Percentiles rank a stretch among this genome's conserved stretches.
These are phyloP conservation scores for Bombyx mandarina DNA, from an alignment of 1,140 invertebrate species.

Conservation along the genomic window DNA sequence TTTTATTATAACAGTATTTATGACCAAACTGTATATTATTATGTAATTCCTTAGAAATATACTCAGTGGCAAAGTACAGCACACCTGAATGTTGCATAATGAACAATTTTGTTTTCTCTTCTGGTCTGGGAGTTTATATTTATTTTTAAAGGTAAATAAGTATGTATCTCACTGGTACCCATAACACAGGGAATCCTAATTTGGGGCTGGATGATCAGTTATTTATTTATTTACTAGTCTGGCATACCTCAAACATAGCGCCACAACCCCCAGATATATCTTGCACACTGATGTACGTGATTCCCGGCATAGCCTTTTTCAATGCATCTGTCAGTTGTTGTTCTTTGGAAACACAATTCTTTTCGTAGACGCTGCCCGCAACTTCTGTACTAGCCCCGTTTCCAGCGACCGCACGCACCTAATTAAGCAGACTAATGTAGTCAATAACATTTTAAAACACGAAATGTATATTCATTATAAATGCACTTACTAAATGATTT, in stretches of 20 bases:
- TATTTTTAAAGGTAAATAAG: too few relatives aligned
- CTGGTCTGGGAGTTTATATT: too few relatives aligned
- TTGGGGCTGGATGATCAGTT: too few relatives aligned
- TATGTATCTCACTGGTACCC: too few relatives aligned
- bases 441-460: neutral
- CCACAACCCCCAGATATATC: constrained; percentile 90
- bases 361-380: constrained; percentile 27
- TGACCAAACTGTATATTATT: too few relatives aligned
- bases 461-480: constrained; percentile 2
- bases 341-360: constrained; percentile 45
- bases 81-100: too few relatives aligned
- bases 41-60: too few relatives aligned
- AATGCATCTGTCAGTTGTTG: constrained; percentile 60
- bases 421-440: neutral
- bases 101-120: too few relatives aligned
- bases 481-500: constrained; percentile 39
- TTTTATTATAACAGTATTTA: too few relatives aligned
- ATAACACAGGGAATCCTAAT: too few relatives aligned
- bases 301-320: constrained; percentile 74
- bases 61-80: too few relatives aligned
- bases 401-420: constrained; percentile 28
- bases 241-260: constrained; percentile 85
- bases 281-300: constrained; percentile 77
- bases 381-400: constrained; percentile 20
- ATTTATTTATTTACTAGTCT: neutral